Conservation (phyloP, 2,113 vertebrate species). For the Carettochelys insculpta region DNA sequence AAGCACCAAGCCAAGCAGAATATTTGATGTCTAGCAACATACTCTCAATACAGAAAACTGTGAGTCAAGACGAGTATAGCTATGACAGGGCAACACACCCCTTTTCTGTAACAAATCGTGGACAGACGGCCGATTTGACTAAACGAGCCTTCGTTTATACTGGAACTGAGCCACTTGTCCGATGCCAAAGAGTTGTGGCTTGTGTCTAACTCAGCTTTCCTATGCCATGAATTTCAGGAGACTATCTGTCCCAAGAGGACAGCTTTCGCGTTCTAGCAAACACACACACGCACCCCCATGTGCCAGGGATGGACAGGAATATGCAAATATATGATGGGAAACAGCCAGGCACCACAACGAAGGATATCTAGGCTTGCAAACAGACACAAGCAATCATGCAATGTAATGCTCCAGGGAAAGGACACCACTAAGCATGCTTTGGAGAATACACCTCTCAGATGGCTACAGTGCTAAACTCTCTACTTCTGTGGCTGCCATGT, state of each 20-base stretch:
- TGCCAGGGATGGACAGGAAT: neutral
- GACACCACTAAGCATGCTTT: neutral
- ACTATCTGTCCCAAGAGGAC: neutral
- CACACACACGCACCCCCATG: too few species aligned
- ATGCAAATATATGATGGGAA: neutral
- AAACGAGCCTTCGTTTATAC: conserved; percentile 64
- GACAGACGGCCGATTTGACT: conserved; percentile 71
- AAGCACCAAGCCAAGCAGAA: neutral
- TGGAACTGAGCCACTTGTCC: conserved; percentile 58
- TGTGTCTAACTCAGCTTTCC: neutral
- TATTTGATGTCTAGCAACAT: neutral
- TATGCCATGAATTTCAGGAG: conserved; percentile 5
- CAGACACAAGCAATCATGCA: neutral
- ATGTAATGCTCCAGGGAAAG: neutral
- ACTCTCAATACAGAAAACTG: neutral
- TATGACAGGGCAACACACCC: conserved; percentile 9
- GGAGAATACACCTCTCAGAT: neutral
- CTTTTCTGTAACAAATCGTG: neutral
- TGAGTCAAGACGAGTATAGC: conserved; percentile 32
- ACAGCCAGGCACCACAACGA: neutral
- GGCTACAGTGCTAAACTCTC: neutral
- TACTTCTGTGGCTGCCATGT: neutral
- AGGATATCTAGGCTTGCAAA: neutral
- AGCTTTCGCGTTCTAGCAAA: neutral
- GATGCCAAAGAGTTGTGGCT: conserved; percentile 43